Conservation (phyloP, 2,113 vertebrate species). For the Reinhardtius hippoglossoides region DNA sequence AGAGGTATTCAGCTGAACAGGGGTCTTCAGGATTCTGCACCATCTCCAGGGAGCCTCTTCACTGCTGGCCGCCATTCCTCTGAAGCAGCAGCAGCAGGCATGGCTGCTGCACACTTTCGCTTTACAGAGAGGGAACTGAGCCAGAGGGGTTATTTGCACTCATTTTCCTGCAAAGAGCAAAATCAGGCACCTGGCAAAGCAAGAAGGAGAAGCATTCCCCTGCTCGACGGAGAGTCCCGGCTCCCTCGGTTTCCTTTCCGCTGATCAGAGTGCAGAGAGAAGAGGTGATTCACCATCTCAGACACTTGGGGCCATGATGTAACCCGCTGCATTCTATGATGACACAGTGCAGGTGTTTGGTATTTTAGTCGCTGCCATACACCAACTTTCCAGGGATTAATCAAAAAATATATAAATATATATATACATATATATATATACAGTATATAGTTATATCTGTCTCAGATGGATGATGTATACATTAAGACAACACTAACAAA, state of each 20-base stretch:
- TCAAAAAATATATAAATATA: too few relatives aligned
- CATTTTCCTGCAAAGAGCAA: slow-evolving; percentile 4
- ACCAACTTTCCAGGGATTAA: neutral
- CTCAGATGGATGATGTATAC: too few relatives aligned
- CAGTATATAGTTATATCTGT: too few relatives aligned
- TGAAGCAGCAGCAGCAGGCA: too few relatives aligned
- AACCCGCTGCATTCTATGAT: slow-evolving; percentile 30
- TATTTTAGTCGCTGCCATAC: neutral
- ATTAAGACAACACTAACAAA: too few relatives aligned
- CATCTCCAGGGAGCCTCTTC: too few relatives aligned
- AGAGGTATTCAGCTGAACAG: too few relatives aligned
- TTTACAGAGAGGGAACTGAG: neutral
- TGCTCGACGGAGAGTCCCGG: neutral
- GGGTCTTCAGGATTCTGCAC: too few relatives aligned
- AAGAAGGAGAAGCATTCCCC: slow-evolving; percentile 15
- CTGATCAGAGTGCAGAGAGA: slow-evolving; percentile 4
- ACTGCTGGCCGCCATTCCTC: too few relatives aligned
- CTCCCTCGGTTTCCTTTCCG: neutral
- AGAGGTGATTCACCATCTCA: slow-evolving; percentile 26
- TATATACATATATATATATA: too few relatives aligned
- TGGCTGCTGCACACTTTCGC: neutral
- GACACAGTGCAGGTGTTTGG: slow-evolving; percentile 20
- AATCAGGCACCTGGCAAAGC: slow-evolving; percentile 14
- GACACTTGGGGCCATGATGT: slow-evolving; percentile 16
- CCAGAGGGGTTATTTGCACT: slow-evolving; percentile 22